Evolutionary conservation across 1,140 invertebrate species (phyloP).

Genomic region (Myzus persicae): DNA sequence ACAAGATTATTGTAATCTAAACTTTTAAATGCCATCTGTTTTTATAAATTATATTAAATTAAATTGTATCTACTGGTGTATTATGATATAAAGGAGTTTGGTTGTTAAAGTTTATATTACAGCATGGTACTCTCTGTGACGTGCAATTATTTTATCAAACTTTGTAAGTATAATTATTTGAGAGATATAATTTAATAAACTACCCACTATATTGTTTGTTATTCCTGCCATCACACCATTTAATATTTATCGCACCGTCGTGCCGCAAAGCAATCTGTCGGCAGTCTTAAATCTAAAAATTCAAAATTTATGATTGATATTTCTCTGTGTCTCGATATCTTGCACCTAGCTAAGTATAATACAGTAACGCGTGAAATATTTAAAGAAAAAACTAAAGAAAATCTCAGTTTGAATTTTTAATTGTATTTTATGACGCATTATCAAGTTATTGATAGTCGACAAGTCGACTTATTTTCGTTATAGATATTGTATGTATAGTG

Average conservation of each 20-base stretch:
- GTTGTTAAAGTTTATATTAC: background rate
- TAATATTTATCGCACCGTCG: background rate
- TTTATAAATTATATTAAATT: background rate
- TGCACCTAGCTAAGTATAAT: background rate
- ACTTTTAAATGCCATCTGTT: background rate
- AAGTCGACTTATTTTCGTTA: background rate
- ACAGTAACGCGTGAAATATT: background rate
- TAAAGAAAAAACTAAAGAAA: background rate
- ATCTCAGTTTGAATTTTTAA: background rate
- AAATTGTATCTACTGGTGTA: background rate
- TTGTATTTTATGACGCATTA: background rate
- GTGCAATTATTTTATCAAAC: constrained; percentile 2
- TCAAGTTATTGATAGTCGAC: background rate
- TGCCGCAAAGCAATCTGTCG: background rate
- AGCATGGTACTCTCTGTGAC: background rate
- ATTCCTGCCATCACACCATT: background rate
- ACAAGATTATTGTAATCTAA: background rate
- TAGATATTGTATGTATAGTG: background rate
- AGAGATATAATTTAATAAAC: constrained; percentile 5
- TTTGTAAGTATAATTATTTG: background rate
- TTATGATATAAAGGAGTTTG: background rate
- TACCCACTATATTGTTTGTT: background rate
- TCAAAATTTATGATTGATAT: background rate
- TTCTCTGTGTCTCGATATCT: background rate
- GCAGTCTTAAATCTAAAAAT: background rate